phyloP scores from a whole-genome alignment of 2,113 vertebrate species.

The Aramus guarauna region DNA sequence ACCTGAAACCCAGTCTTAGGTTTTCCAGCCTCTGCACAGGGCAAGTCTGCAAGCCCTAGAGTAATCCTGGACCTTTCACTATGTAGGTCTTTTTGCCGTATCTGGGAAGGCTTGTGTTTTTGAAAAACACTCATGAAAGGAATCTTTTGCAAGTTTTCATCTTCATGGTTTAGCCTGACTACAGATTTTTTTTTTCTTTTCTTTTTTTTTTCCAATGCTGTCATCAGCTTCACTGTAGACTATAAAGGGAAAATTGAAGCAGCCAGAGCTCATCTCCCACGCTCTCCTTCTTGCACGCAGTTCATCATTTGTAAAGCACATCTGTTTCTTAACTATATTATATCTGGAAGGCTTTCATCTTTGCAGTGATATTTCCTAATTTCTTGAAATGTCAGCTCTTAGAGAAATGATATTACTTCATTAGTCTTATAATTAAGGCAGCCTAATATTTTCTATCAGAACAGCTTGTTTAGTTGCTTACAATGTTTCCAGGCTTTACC shows the following conservation, averaged over 20 bases:
- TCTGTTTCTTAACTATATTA: neutral
- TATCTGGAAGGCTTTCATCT: neutral
- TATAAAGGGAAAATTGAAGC: neutral
- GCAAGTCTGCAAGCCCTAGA: neutral
- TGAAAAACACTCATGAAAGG: neutral
- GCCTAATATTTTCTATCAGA: neutral
- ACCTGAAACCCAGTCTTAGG: neutral
- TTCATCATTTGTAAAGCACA: neutral
- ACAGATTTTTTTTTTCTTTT: neutral
- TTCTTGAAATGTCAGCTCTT: neutral
- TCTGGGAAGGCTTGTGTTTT: neutral
- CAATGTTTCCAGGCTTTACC: neutral
- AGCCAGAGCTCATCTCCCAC: neutral
- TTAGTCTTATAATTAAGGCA: neutral
- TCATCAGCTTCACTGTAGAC: neutral
- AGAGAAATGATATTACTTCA: neutral
- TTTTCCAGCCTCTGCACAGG: neutral
- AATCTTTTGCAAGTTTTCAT: neutral
- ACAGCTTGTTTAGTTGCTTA: neutral
- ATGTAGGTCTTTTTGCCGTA: neutral
- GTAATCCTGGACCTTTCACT: neutral
- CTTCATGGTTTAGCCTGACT: neutral
- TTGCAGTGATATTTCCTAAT: neutral
- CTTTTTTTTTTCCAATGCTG: too few relatives aligned
- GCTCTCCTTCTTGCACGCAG: neutral